phyloP scores from a whole-genome alignment of 2,113 vertebrate genomes.

The Elephas maximus region DNA sequence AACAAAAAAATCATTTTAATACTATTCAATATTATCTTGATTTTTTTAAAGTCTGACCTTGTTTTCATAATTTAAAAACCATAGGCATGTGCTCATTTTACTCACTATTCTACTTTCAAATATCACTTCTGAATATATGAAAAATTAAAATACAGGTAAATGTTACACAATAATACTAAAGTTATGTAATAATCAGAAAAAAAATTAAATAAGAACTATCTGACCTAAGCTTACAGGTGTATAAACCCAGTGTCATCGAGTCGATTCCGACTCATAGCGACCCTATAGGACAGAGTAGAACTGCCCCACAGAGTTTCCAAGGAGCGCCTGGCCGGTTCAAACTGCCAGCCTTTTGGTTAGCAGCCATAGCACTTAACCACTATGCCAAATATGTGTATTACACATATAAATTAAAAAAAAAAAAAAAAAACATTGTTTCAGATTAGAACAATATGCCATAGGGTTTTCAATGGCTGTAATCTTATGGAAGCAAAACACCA shows the following conservation, averaged over 20 bases:
- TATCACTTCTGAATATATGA: constrained; percentile 13
- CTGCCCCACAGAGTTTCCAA: no score
- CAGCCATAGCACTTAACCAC: no score
- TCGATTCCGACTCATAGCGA: no score
- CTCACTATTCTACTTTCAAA: constrained; percentile 23
- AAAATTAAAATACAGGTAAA: constrained; percentile 41
- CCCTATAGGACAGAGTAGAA: no score
- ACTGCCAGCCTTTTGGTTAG: no score
- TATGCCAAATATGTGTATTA: background rate
- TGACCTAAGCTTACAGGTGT: background rate
- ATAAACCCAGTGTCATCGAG: no score
- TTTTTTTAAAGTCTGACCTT: constrained; percentile 43
- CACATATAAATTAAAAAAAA: background rate
- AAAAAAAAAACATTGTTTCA: background rate
- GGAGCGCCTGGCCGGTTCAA: no score
- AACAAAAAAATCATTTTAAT: constrained; percentile 48
- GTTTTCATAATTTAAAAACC: constrained; percentile 56
- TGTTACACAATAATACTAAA: constrained; percentile 7
- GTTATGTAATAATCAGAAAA: constrained; percentile 40
- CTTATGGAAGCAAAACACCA: background rate
- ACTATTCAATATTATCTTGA: constrained; percentile 1
- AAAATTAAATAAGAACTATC: constrained; percentile 40
- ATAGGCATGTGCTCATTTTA: background rate
- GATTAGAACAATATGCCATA: background rate
- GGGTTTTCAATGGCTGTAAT: background rate